phyloP scores from a whole-genome alignment of 2,113 vertebrate genomes.

The Notothenia rossii region DNA sequence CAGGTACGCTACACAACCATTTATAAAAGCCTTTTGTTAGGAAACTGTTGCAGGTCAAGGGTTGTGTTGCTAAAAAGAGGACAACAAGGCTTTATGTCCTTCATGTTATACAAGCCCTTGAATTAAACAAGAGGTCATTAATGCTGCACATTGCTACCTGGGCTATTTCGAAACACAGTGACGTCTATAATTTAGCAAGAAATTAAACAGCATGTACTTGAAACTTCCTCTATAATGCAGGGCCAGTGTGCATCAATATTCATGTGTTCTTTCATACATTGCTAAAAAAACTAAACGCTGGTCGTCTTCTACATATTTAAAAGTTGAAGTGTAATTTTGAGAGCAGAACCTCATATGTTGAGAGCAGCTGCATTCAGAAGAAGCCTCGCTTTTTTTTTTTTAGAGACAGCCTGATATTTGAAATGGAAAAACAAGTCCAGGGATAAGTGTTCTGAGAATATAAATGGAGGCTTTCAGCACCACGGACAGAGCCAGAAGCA shows the following conservation, averaged over 20 bases:
- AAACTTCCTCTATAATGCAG: slow-evolving; percentile 11
- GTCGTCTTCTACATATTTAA: neutral
- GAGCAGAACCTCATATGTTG: neutral
- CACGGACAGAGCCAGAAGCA: slow-evolving; percentile 51
- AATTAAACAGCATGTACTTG: slow-evolving; percentile 31
- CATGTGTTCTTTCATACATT: slow-evolving; percentile 10
- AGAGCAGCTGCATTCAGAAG: slow-evolving; percentile 16
- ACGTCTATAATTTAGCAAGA: slow-evolving; percentile 39
- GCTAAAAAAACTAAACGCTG: neutral
- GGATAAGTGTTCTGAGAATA: neutral
- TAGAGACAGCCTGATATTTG: neutral
- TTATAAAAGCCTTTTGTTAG: slow-evolving; percentile 21
- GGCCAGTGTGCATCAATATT: slow-evolving; percentile 33
- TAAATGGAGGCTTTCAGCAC: slow-evolving; percentile 59
- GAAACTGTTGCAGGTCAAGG: slow-evolving; percentile 9
- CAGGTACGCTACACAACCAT: slow-evolving; percentile 58
- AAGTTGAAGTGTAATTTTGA: slow-evolving; percentile 20
- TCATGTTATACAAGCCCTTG: slow-evolving; percentile 13
- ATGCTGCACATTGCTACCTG: slow-evolving; percentile 39
- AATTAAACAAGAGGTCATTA: slow-evolving; percentile 38
- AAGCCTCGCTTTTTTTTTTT: slow-evolving; percentile 2
- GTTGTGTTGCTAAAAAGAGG: neutral
- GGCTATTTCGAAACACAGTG: slow-evolving; percentile 37
- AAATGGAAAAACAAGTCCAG: slow-evolving; percentile 34
- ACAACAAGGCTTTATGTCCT: neutral